Conservation (phyloP, 2,113 vertebrate genomes). For the Dipodomys spectabilis region DNA sequence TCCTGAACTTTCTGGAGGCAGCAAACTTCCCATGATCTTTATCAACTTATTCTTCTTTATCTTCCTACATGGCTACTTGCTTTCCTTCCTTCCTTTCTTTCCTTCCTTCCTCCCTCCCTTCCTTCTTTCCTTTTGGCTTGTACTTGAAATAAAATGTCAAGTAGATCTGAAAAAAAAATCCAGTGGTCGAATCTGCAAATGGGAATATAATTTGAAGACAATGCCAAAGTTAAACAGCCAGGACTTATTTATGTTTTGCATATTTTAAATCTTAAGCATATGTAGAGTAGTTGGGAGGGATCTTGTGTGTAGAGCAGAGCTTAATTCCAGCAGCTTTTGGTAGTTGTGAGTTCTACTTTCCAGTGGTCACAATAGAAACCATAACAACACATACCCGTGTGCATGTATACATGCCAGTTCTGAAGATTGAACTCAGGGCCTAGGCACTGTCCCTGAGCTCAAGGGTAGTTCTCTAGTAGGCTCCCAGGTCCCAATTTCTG, state of each 20-base stretch:
- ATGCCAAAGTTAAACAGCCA: conserved; percentile 31
- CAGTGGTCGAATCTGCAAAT: conserved; percentile 43
- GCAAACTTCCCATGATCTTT: background rate
- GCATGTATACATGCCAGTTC: too few species aligned
- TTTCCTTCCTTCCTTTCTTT: background rate
- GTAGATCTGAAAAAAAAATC: conserved; percentile 41
- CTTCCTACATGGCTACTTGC: conserved; percentile 52
- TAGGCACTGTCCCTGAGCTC: too few species aligned
- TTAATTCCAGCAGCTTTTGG: conserved; percentile 55
- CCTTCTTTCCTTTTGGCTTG: conserved; percentile 38
- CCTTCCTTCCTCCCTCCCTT: background rate
- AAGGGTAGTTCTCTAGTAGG: background rate
- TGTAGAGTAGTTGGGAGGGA: conserved; percentile 51
- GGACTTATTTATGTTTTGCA: conserved; percentile 37
- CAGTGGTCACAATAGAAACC: background rate
- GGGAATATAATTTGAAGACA: conserved; percentile 45
- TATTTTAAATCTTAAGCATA: conserved; percentile 59
- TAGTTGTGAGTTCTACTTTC: background rate
- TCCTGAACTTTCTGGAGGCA: conserved; percentile 30
- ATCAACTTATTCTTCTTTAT: conserved; percentile 4
- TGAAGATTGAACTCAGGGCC: background rate
- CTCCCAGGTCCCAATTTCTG: background rate
- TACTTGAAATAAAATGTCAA: conserved; percentile 58
- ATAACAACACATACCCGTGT: background rate
- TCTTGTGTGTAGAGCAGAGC: background rate